Base-by-base conservation (phyloP, 1,140 invertebrate genomes). In the Wiebesia pumilae region DNA sequence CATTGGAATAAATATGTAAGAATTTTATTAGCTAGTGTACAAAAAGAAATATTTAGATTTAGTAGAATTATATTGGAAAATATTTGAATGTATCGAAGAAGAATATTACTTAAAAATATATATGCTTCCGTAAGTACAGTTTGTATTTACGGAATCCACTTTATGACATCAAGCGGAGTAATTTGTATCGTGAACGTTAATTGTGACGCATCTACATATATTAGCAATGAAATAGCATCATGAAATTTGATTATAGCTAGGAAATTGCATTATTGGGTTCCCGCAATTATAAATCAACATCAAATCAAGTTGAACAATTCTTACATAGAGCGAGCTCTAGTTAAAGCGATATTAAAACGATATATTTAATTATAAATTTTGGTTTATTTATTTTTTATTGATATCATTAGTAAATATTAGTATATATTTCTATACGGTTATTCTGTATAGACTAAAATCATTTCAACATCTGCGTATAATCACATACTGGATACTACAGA, bases 201-300 rank as follows among this genome's bases (percentile, higher is more conserved):
- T 82, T 81, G 0, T 81, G 79, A 81, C 51, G 73, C 71, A 79
- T 86, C 77, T 58, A 71, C 62, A 77, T 86, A 82, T 71, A 65
- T 86, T 83, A 82, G 79, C 54, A 73, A 79, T 78, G 81, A 69
- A 86, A 86, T 79, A 69, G 58, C 47, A 35, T 27, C 40, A 1
- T 33, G 85, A 81, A 67, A 81, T 86, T 86, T 40, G 67, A 77
- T 85, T 86, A 82, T 77, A 82, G 27, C 27, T 35, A n/a, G 81
- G 73, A 86, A 86, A 86, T 83, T 54, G 58, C 40, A 65, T 79
- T 79, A 78, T 73, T 75, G 54, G 0, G 62, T 81, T 73, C 21
- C 0, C 77, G 24, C 80, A 86, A 82, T 86, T 82, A 82, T 86
- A 82, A 86, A 86, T 82, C 47, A 86, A 65, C n/a, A 62, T 82